Percentiles rank a stretch among this genome's conserved stretches.
Conservation (phyloP, 2,113 vertebrate species). For the Anser cygnoides region DNA sequence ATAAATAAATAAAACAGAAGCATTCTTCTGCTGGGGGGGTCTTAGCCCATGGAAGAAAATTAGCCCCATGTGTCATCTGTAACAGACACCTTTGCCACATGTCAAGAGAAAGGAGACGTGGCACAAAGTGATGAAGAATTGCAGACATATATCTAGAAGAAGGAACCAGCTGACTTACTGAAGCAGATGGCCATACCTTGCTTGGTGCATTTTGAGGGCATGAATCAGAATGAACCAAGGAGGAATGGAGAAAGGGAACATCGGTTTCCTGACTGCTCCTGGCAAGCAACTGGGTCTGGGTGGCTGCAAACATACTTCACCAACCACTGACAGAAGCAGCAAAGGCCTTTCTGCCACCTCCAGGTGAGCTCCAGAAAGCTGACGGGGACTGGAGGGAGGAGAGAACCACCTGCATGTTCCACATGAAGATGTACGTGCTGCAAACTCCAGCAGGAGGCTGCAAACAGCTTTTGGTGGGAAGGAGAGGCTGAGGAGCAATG, state of each 20-base stretch:
- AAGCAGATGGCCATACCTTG: not conserved
- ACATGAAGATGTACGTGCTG: not conserved
- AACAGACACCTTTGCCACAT: not conserved
- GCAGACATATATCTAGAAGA: not conserved
- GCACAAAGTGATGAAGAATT: not conserved
- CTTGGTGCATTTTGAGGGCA: not conserved
- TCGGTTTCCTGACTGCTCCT: not conserved
- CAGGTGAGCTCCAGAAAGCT: not conserved
- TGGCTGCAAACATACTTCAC: not conserved
- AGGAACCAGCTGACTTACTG: not conserved
- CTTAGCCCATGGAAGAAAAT: not conserved
- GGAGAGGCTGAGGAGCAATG: not conserved
- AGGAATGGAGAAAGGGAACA: not conserved
- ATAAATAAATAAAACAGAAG: not conserved
- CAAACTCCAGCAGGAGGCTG: not conserved
- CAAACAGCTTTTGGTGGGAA: not conserved
- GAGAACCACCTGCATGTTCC: not conserved
- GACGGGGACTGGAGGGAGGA: not conserved
- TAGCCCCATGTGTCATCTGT: accelerated
- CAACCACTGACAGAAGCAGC: not conserved
- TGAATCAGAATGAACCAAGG: not conserved
- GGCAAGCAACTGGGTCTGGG: not conserved
- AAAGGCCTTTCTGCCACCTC: not conserved
- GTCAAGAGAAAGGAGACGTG: not conserved
- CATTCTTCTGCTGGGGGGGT: not conserved